Percentiles rank a stretch among this genome's conserved stretches.
Evolutionary conservation across 2,888 invertebrate genomes (phyloP).

Genomic region (Tortrix viridana): DNA sequence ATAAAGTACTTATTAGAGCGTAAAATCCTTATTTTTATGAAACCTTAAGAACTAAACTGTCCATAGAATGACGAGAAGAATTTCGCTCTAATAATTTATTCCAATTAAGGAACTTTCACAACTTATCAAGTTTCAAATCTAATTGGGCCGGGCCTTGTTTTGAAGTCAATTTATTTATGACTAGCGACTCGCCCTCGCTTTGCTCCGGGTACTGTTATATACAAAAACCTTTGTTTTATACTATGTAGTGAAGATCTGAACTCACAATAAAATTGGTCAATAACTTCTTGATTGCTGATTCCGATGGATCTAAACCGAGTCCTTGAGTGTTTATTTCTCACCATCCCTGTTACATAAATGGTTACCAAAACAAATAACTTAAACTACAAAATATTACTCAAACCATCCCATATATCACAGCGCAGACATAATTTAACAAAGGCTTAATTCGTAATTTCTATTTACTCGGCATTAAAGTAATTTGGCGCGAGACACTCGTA

Average conservation of each 20-base stretch:
- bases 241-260: no score
- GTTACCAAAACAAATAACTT: no score
- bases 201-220: no score
- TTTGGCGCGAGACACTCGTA: neutral
- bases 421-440: constrained; percentile 5
- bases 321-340: no score
- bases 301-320: no score
- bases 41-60: constrained; percentile 3
- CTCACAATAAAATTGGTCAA: no score
- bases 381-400: constrained; percentile 4
- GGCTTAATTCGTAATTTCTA: constrained; percentile 11
- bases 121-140: constrained; percentile 16
- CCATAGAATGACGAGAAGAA: constrained; percentile 10
- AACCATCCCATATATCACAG: neutral
- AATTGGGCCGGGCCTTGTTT: constrained; percentile 6
- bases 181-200: no score
- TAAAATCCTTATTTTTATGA: neutral
- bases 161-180: constrained; percentile 12
- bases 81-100: constrained; percentile 12
- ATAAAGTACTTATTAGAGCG: no score
- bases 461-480: constrained; percentile 8
- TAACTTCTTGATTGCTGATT: no score
- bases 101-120: constrained; percentile 16
- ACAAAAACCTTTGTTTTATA: no score
- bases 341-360: no score